These are phyloP conservation scores for Syngnathus floridae DNA, from an alignment of 2,113 vertebrate species.

Conservation along the genomic window DNA sequence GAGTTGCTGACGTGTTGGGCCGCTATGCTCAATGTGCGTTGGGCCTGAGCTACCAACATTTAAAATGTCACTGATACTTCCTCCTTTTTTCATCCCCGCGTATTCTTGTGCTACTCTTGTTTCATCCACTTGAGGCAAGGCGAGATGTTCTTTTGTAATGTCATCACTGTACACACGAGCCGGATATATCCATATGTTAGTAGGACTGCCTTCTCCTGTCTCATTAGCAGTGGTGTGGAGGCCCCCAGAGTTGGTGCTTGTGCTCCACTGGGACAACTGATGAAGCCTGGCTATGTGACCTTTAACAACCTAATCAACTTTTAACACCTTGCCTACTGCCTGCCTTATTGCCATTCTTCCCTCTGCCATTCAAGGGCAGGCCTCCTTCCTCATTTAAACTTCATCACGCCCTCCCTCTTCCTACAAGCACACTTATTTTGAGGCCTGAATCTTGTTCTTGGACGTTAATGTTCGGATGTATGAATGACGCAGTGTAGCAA, in stretches of 20 bases:
- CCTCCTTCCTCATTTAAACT: slow-evolving; percentile 19
- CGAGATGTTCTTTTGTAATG: slow-evolving; percentile 33
- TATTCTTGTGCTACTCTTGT: slow-evolving; percentile 21
- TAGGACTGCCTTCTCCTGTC: slow-evolving; percentile 50
- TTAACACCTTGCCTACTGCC: slow-evolving; percentile 70
- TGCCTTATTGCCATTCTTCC: slow-evolving; percentile 56
- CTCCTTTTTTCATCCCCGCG: slow-evolving; percentile 12
- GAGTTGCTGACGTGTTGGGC: not conserved
- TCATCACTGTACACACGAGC: slow-evolving; percentile 35
- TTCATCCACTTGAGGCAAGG: slow-evolving; percentile 35
- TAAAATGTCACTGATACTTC: slow-evolving; percentile 2
- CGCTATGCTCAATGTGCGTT: slow-evolving; percentile 8
- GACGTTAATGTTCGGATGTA: slow-evolving; percentile 17
- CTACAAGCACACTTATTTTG: slow-evolving; percentile 8
- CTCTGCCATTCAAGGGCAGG: slow-evolving; percentile 33
- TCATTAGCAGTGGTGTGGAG: slow-evolving; percentile 66
- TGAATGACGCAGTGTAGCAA: slow-evolving; percentile 32
- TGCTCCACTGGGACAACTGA: slow-evolving; percentile 64
- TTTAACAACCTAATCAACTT: slow-evolving; percentile 79
- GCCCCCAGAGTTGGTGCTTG: slow-evolving; percentile 50
- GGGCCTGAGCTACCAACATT: slow-evolving; percentile 12
- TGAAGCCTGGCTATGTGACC: slow-evolving; percentile 69
- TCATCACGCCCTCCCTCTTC: not conserved
- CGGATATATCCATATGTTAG: slow-evolving; percentile 52
- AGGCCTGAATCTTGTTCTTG: slow-evolving; percentile 20